Percentiles rank a stretch among this genome's conserved stretches.
Evolutionary conservation across 2,113 vertebrate species (phyloP).

Genomic region (Oreochromis aureus): DNA sequence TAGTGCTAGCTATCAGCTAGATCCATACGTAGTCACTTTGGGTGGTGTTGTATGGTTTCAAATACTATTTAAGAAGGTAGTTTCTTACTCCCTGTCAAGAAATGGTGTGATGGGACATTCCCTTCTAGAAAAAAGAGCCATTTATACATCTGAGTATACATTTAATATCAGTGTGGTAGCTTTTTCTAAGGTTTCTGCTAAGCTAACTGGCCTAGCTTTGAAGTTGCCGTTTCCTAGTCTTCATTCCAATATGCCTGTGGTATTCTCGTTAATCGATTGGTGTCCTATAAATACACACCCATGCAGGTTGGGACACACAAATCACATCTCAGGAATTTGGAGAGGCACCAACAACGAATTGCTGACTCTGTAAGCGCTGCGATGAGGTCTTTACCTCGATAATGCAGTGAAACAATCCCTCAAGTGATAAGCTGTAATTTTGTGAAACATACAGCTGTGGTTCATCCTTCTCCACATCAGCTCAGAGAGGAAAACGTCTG

Average conservation of each 20-base stretch:
- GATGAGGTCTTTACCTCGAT: neutral
- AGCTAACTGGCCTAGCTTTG: neutral
- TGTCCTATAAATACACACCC: neutral
- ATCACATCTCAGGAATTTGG: neutral
- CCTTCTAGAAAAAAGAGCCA: neutral
- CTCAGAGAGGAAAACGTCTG: slow-evolving; percentile 20
- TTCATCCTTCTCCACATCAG: slow-evolving; percentile 12
- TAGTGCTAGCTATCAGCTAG: neutral
- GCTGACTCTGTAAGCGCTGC: neutral
- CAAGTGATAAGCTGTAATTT: neutral
- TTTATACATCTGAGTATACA: neutral
- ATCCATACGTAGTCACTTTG: neutral
- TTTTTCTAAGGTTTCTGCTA: neutral
- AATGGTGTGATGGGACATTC: neutral
- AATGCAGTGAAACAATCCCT: neutral
- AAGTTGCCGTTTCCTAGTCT: neutral
- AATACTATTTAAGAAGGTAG: neutral
- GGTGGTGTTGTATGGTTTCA: neutral
- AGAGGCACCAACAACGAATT: neutral
- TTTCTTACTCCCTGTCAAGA: neutral
- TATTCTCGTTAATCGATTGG: neutral
- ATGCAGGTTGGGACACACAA: neutral
- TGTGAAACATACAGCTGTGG: neutral
- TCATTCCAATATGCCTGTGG: neutral
- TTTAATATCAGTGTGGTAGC: neutral